Evolutionary conservation across 1,140 invertebrate species (phyloP).

Genomic region (Leucophenga varia): DNA sequence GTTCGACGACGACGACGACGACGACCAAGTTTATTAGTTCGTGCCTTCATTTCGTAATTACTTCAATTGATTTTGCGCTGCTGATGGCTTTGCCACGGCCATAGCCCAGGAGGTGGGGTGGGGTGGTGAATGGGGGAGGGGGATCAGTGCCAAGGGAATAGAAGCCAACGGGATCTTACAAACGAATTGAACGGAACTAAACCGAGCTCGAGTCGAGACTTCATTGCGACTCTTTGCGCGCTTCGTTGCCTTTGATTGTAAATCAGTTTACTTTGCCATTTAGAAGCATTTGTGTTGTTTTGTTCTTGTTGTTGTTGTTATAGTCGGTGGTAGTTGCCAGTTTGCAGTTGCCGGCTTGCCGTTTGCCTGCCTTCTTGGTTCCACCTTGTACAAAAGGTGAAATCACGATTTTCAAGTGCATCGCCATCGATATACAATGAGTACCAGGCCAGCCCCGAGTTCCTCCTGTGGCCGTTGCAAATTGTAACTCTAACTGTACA

Average conservation of each 20-base stretch:
- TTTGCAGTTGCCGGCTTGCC: conserved; percentile 10
- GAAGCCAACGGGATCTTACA: conserved; percentile 23
- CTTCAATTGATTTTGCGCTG: conserved; percentile 52
- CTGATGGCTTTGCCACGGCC: conserved; percentile 34
- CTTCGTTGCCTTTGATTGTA: conserved; percentile 53
- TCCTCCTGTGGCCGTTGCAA: conserved; percentile 35
- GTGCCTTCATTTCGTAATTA: conserved; percentile 54
- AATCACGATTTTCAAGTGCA: conserved; percentile 54
- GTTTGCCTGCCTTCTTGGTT: conserved; percentile 17
- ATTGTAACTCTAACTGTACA: conserved; percentile 54
- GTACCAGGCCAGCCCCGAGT: conserved; percentile 14
- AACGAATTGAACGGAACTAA: conserved; percentile 13
- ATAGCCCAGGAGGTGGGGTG: conserved; percentile 2
- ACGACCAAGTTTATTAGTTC: conserved; percentile 53
- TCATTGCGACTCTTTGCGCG: conserved; percentile 39
- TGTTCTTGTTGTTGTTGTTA: conserved; percentile 12
- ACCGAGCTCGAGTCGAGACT: conserved; percentile 2
- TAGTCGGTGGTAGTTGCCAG: background rate
- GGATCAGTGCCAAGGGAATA: conserved; percentile 14
- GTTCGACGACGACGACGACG: conserved; percentile 10
- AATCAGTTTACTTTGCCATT: conserved; percentile 54
- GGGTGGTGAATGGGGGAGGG: no score
- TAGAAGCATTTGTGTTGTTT: conserved; percentile 46
- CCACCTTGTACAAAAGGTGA: conserved; percentile 45
- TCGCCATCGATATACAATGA: conserved; percentile 50